phyloP scores from a whole-genome alignment of 1,140 invertebrate genomes.

The Apocrypta bakeri region DNA sequence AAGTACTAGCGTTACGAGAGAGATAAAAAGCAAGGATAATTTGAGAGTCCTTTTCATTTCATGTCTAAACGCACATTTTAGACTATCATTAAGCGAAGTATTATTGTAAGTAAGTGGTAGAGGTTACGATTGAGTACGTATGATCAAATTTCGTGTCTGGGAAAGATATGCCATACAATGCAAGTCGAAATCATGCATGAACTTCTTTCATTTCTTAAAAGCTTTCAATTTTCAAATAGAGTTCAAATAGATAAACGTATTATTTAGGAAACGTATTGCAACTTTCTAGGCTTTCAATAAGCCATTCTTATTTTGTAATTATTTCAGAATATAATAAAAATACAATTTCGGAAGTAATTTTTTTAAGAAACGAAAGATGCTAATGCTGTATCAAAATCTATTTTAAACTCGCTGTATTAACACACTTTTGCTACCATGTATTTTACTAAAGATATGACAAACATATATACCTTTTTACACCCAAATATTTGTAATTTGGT shows the following conservation, averaged over 20 bases:
- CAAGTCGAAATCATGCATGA: constrained; percentile 16
- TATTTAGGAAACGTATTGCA: neutral
- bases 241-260: neutral
- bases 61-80: constrained; percentile 49
- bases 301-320: neutral
- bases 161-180: neutral
- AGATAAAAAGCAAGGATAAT: constrained; percentile 19
- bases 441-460: constrained; percentile 47
- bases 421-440: constrained; percentile 48
- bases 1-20: constrained; percentile 45
- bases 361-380: constrained; percentile 30
- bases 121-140: constrained; percentile 31
- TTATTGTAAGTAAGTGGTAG: constrained; percentile 45
- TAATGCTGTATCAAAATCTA: constrained; percentile 39
- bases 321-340: neutral
- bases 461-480: constrained; percentile 43
- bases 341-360: neutral
- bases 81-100: constrained; percentile 31
- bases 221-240: neutral
- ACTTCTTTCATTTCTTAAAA: constrained; percentile 39
- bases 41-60: constrained; percentile 40
- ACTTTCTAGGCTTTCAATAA: neutral
- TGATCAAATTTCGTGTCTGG: constrained; percentile 23
- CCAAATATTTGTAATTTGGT: constrained; percentile 44
- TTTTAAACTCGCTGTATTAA: constrained; percentile 50